These are phyloP conservation scores for Megaceryle alcyon DNA, from an alignment of 2,797 vertebrate genomes.

Conservation along the genomic window DNA sequence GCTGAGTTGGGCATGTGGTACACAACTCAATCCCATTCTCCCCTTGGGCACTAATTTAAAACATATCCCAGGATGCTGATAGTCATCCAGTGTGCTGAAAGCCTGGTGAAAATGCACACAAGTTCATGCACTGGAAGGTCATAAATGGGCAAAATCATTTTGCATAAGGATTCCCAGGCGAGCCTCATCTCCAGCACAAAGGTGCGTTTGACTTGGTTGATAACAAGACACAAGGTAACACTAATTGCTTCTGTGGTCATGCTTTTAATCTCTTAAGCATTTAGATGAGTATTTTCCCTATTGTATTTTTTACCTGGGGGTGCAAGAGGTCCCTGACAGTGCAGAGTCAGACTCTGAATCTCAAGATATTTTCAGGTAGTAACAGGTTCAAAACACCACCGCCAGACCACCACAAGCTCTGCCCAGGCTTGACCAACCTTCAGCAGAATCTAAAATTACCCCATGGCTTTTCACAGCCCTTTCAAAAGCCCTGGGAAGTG, in stretches of 20 bases:
- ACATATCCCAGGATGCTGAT: background rate
- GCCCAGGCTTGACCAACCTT: background rate
- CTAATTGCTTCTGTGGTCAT: background rate
- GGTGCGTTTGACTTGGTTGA: background rate
- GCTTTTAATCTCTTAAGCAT: background rate
- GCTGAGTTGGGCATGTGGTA: conserved; percentile 9
- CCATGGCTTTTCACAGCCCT: background rate
- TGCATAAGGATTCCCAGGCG: background rate
- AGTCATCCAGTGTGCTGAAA: background rate
- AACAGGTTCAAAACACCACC: background rate
- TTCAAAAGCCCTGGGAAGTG: background rate
- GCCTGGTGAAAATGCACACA: background rate
- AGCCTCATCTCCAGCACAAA: background rate
- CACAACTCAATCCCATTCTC: background rate
- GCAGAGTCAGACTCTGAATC: background rate
- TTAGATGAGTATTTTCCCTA: background rate
- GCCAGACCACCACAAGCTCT: background rate
- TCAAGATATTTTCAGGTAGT: background rate
- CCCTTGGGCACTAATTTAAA: background rate
- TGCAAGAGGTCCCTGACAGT: background rate
- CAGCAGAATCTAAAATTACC: background rate
- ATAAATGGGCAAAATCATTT: background rate
- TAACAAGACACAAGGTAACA: background rate
- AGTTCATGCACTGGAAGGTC: background rate
- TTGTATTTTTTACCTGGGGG: background rate